Evolutionary conservation across 2,797 vertebrate genomes (phyloP).

Genomic region (Sebastes steindachneri): DNA sequence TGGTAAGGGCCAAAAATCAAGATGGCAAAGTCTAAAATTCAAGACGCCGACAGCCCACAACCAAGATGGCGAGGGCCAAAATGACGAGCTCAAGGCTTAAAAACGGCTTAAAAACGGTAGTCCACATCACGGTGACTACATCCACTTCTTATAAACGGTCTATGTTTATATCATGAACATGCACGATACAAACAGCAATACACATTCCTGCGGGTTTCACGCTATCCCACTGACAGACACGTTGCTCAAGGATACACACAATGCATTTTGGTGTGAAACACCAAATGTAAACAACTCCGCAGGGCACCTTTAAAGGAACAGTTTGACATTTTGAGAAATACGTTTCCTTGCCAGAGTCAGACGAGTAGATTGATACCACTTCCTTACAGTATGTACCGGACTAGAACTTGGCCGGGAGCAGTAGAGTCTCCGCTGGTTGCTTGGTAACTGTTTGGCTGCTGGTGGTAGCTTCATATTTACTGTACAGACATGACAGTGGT

Average conservation of each 20-base stretch:
- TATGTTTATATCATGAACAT: not conserved
- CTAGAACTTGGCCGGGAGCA: not conserved
- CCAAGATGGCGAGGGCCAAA: too few relatives aligned
- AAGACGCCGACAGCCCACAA: too few relatives aligned
- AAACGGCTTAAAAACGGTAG: too few relatives aligned
- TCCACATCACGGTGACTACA: too few relatives aligned
- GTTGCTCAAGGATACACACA: not conserved
- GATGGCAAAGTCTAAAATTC: too few relatives aligned
- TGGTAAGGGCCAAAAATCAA: too few relatives aligned
- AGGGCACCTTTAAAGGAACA: not conserved
- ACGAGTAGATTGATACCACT: not conserved
- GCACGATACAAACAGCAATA: not conserved
- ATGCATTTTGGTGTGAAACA: not conserved
- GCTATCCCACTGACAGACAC: too few relatives aligned
- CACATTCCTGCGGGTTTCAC: not conserved
- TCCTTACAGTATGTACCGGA: not conserved
- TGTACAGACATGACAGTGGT: not conserved
- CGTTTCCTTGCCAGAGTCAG: not conserved
- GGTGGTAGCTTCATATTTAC: not conserved
- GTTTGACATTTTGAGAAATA: not conserved
- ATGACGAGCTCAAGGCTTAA: too few relatives aligned
- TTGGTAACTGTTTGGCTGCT: conserved; percentile 13
- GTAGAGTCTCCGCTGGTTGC: not conserved
- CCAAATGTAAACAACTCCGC: not conserved
- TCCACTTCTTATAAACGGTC: too few relatives aligned